Evolutionary conservation across 2,888 invertebrate genomes (phyloP).

Genomic region (Tetramorium bicarinatum): DNA sequence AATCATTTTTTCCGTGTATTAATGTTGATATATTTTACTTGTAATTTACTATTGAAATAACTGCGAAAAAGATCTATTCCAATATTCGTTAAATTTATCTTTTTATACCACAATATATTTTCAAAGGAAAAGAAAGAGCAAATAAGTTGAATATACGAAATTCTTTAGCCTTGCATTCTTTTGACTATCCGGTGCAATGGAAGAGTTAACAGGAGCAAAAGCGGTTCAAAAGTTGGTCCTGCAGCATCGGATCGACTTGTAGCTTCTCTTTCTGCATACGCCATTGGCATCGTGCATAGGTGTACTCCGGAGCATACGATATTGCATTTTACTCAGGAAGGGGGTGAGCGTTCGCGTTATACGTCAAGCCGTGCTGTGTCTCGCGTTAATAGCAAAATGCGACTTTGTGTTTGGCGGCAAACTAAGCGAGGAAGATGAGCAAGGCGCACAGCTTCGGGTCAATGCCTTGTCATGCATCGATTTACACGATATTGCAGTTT

Average conservation of each 20-base stretch:
- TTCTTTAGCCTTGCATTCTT: slow-evolving; percentile 43
- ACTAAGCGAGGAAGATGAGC: slow-evolving; percentile 33
- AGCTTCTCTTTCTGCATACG: slow-evolving; percentile 50
- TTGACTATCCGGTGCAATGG: slow-evolving; percentile 60
- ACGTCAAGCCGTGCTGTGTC: slow-evolving; percentile 62
- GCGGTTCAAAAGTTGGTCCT: slow-evolving; percentile 63
- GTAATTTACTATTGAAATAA: slow-evolving; percentile 19
- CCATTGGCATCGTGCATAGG: slow-evolving; percentile 50
- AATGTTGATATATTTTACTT: not conserved
- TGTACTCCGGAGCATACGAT: slow-evolving; percentile 44
- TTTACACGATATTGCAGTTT: slow-evolving; percentile 35
- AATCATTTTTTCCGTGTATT: not conserved
- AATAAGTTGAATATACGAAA: slow-evolving; percentile 56
- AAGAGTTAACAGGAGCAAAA: slow-evolving; percentile 68
- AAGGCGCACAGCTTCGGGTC: not conserved
- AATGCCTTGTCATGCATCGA: slow-evolving; percentile 1
- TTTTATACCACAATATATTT: not conserved
- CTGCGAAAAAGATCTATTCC: not conserved
- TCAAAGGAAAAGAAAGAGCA: slow-evolving; percentile 19
- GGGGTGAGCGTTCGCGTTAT: slow-evolving; percentile 39
- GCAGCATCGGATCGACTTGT: not conserved
- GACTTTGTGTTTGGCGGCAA: slow-evolving; percentile 46
- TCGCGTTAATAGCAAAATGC: slow-evolving; percentile 58
- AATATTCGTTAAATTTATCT: not conserved
- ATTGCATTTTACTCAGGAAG: slow-evolving; percentile 58